A percentile compares a stretch with the other conserved stretches of the same genome.
Conservation (phyloP, 2,113 vertebrate species). For the Piprites chloris region DNA sequence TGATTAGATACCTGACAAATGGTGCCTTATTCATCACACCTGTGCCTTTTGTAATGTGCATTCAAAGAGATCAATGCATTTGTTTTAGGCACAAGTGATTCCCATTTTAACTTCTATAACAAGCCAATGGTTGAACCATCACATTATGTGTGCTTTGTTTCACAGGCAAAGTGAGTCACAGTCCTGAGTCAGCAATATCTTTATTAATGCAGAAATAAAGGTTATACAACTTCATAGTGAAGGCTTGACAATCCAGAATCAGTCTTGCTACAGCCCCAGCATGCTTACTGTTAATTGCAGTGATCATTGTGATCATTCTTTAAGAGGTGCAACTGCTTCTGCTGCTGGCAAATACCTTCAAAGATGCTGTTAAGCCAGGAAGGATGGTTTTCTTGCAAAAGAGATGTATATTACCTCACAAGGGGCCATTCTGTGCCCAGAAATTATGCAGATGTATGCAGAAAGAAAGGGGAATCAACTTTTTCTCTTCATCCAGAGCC, state of each 20-base stretch:
- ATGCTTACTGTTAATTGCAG: not conserved
- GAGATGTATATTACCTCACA: not conserved
- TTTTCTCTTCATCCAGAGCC: not conserved
- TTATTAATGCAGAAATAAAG: not conserved
- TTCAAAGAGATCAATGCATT: not conserved
- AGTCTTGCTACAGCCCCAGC: not conserved
- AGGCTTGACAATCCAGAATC: not conserved
- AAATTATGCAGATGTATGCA: constrained; percentile 9
- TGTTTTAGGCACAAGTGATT: not conserved
- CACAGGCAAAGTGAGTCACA: not conserved
- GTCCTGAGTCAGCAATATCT: not conserved
- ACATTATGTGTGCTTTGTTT: not conserved
- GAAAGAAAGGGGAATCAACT: not conserved
- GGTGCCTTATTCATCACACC: not conserved
- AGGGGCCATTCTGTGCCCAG: not conserved
- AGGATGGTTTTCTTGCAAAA: not conserved
- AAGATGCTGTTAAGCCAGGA: not conserved
- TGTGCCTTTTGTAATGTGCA: not conserved
- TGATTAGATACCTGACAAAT: not conserved
- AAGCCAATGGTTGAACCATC: not conserved
- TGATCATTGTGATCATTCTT: not conserved
- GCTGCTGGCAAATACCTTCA: not conserved
- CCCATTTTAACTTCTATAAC: not conserved
- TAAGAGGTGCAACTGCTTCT: not conserved
- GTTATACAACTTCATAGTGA: not conserved